Conservation (phyloP, 2,113 vertebrate species). For the Chaenogobius annularis region DNA sequence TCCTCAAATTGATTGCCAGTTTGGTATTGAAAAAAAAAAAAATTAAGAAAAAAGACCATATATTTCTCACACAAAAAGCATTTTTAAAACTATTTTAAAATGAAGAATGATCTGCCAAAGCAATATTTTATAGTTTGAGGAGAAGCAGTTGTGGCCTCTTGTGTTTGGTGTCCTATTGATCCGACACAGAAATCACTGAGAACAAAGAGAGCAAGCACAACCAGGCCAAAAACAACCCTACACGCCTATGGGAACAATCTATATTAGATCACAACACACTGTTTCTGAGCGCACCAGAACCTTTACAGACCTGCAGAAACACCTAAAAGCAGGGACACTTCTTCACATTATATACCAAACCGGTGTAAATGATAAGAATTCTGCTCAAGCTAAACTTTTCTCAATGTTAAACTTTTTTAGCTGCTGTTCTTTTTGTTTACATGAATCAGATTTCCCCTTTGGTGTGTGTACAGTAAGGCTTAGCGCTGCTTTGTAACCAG, state of each 20-base stretch:
- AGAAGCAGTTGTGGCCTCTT: slow-evolving; percentile 45
- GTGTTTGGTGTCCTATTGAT: slow-evolving; percentile 57
- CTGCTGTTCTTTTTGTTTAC: too few relatives aligned
- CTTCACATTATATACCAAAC: too few relatives aligned
- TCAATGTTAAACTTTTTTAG: too few relatives aligned
- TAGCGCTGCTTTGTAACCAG: too few relatives aligned
- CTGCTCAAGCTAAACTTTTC: too few relatives aligned
- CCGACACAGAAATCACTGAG: slow-evolving; percentile 55
- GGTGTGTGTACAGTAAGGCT: too few relatives aligned
- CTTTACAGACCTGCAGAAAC: slow-evolving; percentile 10
- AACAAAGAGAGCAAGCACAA: slow-evolving; percentile 37
- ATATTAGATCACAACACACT: slow-evolving; percentile 38
- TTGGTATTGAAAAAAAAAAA: background rate
- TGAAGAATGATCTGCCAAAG: background rate
- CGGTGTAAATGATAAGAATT: too few relatives aligned
- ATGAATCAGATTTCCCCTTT: too few relatives aligned
- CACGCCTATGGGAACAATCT: slow-evolving; percentile 68
- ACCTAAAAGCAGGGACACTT: background rate
- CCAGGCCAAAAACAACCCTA: slow-evolving; percentile 35
- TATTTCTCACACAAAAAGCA: background rate
- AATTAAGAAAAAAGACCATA: background rate
- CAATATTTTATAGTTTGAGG: slow-evolving; percentile 33
- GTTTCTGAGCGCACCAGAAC: slow-evolving; percentile 2
- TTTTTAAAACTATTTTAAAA: background rate
- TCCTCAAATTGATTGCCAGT: slow-evolving; percentile 9